Conservation (phyloP, 1,140 invertebrate genomes). For the Danaus plexippus region DNA sequence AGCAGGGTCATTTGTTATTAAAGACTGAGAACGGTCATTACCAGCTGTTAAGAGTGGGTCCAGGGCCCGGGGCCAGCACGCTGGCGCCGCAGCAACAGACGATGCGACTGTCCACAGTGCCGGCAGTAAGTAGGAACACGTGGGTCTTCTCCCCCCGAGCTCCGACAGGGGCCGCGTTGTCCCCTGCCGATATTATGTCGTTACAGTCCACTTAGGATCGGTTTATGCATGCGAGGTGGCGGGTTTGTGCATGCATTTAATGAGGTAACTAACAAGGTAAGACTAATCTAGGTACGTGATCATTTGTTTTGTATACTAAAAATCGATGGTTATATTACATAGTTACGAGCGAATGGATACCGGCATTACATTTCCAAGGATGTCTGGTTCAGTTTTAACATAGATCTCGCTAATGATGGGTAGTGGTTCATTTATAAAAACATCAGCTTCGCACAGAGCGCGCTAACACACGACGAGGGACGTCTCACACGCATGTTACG, state of each 20-base stretch:
- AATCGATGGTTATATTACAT: too few species aligned
- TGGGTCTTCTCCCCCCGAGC: conserved; percentile 32
- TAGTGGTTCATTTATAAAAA: conserved; percentile 1
- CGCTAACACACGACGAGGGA: neutral
- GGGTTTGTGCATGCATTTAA: conserved; percentile 38
- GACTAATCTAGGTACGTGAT: conserved; percentile 1
- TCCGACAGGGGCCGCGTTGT: conserved; percentile 32
- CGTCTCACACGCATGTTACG: conserved; percentile 8
- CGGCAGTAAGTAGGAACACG: conserved; percentile 66
- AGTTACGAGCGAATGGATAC: too few species aligned
- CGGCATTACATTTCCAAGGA: too few species aligned
- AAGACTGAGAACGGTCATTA: conserved; percentile 97
- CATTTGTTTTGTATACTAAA: too few species aligned
- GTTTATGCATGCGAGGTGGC: conserved; percentile 55
- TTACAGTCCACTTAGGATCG: conserved; percentile 37
- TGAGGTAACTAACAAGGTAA: conserved; percentile 55
- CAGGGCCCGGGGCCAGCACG: conserved; percentile 75
- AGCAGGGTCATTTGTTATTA: conserved; percentile 88
- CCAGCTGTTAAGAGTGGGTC: conserved; percentile 90
- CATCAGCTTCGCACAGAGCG: conserved; percentile 14
- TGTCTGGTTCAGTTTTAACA: neutral
- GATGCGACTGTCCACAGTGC: conserved; percentile 68
- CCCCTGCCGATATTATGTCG: conserved; percentile 9
- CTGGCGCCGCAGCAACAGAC: conserved; percentile 73
- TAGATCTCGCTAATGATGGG: conserved; percentile 1